A percentile compares a stretch with the other conserved stretches of the same genome.
phyloP scores from a whole-genome alignment of 1,140 invertebrate genomes.

The Batillaria attramentaria region DNA sequence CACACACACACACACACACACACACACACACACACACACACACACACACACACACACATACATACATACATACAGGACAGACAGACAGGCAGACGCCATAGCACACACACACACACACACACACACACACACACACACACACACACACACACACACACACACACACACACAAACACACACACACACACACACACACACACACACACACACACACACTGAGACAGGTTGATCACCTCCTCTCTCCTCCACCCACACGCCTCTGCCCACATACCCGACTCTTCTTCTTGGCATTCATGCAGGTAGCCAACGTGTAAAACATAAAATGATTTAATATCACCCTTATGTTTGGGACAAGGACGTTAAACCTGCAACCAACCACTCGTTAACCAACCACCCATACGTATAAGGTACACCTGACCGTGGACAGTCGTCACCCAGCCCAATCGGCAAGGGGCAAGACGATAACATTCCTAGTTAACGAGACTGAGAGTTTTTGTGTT shows the following conservation, averaged over 20 bases:
- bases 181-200: not conserved
- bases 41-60: slow-evolving; percentile 5
- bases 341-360: too few relatives aligned
- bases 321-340: too few relatives aligned
- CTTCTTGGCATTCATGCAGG: too few relatives aligned
- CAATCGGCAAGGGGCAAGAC: too few relatives aligned
- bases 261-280: not conserved
- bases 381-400: too few relatives aligned
- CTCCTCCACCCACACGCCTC: not conserved
- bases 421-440: too few relatives aligned
- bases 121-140: not conserved
- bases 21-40: slow-evolving; percentile 14
- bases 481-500: too few relatives aligned
- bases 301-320: too few relatives aligned
- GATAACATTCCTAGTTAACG: too few relatives aligned
- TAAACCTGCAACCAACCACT: too few relatives aligned
- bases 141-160: not conserved
- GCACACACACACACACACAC: slow-evolving; percentile 9
- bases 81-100: too few relatives aligned
- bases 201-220: not conserved
- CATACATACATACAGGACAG: not conserved
- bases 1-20: slow-evolving; percentile 9
- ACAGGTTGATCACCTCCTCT: not conserved
- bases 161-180: not conserved
- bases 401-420: too few relatives aligned